phyloP scores from a whole-genome alignment of 2,797 vertebrate genomes.

The Ciconia nigra region DNA sequence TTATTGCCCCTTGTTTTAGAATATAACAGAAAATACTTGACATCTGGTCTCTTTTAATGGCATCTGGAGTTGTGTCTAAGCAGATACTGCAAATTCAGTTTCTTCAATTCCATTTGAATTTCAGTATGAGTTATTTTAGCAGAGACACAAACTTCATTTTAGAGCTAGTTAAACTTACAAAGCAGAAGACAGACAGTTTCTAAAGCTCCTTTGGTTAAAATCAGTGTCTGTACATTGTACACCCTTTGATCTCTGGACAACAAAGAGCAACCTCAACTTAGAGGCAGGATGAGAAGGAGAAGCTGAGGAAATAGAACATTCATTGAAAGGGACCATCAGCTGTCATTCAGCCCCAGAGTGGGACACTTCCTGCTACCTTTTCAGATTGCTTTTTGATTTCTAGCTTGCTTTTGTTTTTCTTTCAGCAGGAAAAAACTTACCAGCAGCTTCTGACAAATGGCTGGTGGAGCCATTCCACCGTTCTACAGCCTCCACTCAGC shows the following conservation, averaged over 20 bases:
- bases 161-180: background rate
- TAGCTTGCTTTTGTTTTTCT: background rate
- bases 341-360: background rate
- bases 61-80: conserved; percentile 57
- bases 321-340: background rate
- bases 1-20: conserved; percentile 52
- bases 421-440: background rate
- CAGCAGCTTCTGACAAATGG: background rate
- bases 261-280: background rate
- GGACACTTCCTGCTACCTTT: background rate
- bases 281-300: background rate
- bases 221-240: background rate
- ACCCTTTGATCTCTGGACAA: background rate
- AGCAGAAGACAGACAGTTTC: background rate
- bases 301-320: background rate
- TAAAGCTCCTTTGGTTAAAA: background rate
- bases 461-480: background rate
- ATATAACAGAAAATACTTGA: conserved; percentile 50
- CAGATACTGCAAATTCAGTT: conserved; percentile 45
- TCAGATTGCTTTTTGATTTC: background rate
- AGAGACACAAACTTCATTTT: background rate
- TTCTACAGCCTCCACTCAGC: background rate
- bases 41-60: conserved; percentile 68
- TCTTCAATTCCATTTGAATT: conserved; percentile 24
- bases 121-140: background rate